phyloP scores from a whole-genome alignment of 2,113 vertebrate species.

The Lagopus muta region DNA sequence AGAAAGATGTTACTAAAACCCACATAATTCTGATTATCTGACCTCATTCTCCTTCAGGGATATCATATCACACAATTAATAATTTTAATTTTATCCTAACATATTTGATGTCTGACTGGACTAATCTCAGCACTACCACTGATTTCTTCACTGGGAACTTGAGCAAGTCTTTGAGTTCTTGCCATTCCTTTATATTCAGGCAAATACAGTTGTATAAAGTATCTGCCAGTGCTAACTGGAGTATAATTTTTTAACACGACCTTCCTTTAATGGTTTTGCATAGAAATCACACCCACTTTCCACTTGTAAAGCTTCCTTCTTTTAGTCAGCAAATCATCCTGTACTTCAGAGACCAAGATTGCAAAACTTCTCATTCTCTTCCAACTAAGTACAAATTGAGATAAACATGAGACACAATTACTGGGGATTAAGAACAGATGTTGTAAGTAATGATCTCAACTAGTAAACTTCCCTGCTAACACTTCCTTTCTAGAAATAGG shows the following conservation, averaged over 20 bases:
- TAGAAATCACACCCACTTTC: neutral
- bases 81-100: neutral
- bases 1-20: neutral
- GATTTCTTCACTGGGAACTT: neutral
- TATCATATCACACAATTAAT: neutral
- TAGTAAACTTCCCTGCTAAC: neutral
- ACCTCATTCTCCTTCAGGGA: neutral
- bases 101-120: neutral
- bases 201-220: neutral
- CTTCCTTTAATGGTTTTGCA: neutral
- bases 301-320: neutral
- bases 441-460: neutral
- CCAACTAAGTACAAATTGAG: neutral
- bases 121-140: neutral
- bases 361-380: slow-evolving; percentile 14
- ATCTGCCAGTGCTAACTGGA: neutral
- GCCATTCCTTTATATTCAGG: neutral
- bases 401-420: neutral
- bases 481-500: neutral
- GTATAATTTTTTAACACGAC: neutral
- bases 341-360: neutral
- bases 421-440: neutral
- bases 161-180: neutral
- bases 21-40: neutral
- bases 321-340: neutral